Evolutionary conservation across 2,797 vertebrate species (phyloP).

Genomic region (Macrochelys suwanniensis): DNA sequence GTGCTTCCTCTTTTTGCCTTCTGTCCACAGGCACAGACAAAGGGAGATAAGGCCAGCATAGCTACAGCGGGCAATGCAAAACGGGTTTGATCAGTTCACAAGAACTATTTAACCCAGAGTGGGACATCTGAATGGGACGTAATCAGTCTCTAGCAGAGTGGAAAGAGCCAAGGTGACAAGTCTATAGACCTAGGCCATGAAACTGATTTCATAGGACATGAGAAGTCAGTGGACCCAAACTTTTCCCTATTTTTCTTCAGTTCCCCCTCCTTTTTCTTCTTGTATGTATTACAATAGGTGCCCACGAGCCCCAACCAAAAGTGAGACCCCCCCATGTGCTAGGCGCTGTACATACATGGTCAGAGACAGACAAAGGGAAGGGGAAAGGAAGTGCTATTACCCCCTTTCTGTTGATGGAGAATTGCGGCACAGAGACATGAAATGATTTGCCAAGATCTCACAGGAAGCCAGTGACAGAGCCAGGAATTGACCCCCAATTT

Average conservation of each 20-base stretch:
- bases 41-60: background rate
- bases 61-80: background rate
- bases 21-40: rapidly evolving
- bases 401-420: background rate
- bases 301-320: background rate
- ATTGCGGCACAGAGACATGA: background rate
- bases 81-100: background rate
- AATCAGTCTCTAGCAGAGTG: background rate
- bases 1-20: background rate
- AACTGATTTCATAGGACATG: background rate
- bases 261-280: background rate
- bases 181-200: background rate
- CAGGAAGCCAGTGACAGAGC: background rate
- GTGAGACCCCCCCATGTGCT: background rate
- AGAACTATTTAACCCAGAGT: background rate
- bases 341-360: background rate
- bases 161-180: background rate
- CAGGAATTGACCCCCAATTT: background rate
- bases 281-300: background rate
- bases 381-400: background rate
- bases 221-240: background rate
- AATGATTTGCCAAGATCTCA: background rate
- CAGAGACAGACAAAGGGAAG: background rate
- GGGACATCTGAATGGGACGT: background rate
- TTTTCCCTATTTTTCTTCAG: background rate